A percentile compares a stretch with the other conserved stretches of the same genome.
Conservation (phyloP, 37 sponge, comb jelly and placozoan species). For the Geodia barretti region DNA sequence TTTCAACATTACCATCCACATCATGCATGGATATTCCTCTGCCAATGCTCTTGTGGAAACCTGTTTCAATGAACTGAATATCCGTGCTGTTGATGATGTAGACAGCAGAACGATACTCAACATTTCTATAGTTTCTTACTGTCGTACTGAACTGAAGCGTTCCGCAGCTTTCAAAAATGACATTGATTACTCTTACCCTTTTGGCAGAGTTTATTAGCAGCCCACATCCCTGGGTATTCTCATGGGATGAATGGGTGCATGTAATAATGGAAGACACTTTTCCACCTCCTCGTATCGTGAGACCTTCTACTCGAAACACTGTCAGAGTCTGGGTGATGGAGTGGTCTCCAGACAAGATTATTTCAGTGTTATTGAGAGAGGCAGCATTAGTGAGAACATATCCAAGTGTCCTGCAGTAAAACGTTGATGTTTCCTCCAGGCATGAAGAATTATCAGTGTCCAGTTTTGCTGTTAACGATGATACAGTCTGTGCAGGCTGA, state of each 20-base stretch:
- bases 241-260: neutral
- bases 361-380: neutral
- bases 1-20: neutral
- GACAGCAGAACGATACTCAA: constrained; percentile 14
- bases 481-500: neutral
- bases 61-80: neutral
- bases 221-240: neutral
- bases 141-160: neutral
- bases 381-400: neutral
- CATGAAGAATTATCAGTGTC: neutral
- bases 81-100: constrained; percentile 12
- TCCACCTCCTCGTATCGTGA: neutral
- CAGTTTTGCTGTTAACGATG: neutral
- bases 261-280: neutral
- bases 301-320: neutral
- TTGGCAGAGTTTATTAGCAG: neutral
- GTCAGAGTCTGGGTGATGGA: neutral
- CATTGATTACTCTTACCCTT: neutral
- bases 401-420: neutral
- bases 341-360: neutral
- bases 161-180: neutral
- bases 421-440: neutral
- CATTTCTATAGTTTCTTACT: neutral
- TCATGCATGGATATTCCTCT: constrained; percentile 18
- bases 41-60: constrained; percentile 2